Evolutionary conservation across 2,113 vertebrate genomes (phyloP).

Genomic region (Corydoras sp.): DNA sequence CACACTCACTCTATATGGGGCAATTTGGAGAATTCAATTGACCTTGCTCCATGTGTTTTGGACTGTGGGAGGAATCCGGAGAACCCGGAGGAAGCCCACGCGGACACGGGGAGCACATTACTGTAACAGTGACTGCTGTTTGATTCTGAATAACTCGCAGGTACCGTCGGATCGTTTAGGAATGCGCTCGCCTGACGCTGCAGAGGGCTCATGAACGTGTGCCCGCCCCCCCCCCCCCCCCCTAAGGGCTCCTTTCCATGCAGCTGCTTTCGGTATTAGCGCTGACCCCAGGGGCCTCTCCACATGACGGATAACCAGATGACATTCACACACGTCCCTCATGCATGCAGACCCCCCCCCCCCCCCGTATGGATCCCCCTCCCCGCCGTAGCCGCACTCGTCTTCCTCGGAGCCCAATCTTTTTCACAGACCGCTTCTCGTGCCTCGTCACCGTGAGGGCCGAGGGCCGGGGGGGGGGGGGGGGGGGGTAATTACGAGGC

Average conservation of each 20-base stretch:
- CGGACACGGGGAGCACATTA: too few relatives aligned
- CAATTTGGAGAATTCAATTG: too few relatives aligned
- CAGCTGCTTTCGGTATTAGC: conserved; percentile 73
- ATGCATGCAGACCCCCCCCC: conserved; percentile 40
- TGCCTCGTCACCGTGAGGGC: conserved; percentile 31
- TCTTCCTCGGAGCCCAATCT: background rate
- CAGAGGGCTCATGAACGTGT: conserved; percentile 52
- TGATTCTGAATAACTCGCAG: too few relatives aligned
- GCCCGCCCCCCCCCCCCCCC: conserved; percentile 33
- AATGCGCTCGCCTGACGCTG: conserved; percentile 35
- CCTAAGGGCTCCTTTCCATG: conserved; percentile 52
- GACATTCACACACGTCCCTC: conserved; percentile 64
- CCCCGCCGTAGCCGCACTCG: conserved; percentile 10
- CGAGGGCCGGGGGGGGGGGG: conserved; percentile 23
- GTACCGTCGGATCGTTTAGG: too few relatives aligned
- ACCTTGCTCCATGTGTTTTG: too few relatives aligned
- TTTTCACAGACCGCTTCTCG: background rate
- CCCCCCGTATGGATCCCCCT: background rate
- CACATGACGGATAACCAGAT: conserved; percentile 63
- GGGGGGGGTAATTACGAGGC: conserved; percentile 20
- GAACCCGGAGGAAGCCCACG: too few relatives aligned
- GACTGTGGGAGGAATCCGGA: too few relatives aligned
- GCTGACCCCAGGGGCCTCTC: conserved; percentile 40
- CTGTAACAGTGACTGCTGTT: too few relatives aligned
- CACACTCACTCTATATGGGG: too few relatives aligned